These are phyloP conservation scores for Hyperoplus immaculatus DNA, from an alignment of 2,797 vertebrate species.

Conservation along the genomic window DNA sequence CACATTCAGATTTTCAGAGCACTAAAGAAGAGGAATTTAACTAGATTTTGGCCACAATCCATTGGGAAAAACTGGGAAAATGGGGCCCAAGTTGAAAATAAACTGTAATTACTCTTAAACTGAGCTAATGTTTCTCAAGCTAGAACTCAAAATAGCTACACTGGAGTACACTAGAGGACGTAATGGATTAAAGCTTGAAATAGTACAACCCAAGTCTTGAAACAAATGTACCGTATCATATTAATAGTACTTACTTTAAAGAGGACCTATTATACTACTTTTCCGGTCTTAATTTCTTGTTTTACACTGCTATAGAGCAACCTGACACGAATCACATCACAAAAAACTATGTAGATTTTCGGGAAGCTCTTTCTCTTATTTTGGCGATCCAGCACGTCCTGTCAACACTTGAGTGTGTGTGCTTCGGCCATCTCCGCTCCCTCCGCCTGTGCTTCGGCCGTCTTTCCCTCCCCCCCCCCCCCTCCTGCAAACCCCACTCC, in stretches of 20 bases:
- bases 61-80: slow-evolving; percentile 10
- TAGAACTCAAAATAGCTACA: slow-evolving; percentile 39
- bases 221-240: not conserved
- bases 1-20: not conserved
- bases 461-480: no score
- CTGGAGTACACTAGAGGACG: not conserved
- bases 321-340: no score
- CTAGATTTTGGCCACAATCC: slow-evolving; percentile 19
- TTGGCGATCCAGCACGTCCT: no score
- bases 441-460: no score
- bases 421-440: no score
- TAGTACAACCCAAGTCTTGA: slow-evolving; percentile 8
- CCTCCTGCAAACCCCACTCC: no score
- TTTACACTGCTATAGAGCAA: no score
- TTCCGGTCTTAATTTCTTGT: no score
- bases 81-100: slow-evolving; percentile 49
- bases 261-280: no score
- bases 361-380: no score
- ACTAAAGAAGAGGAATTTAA: not conserved
- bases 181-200: slow-evolving; percentile 26
- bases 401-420: no score
- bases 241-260: slow-evolving; percentile 3
- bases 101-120: slow-evolving; percentile 47
- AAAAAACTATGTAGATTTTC: no score
- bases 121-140: slow-evolving; percentile 39